Conservation (phyloP, 2,888 invertebrate genomes). For the Tiliacea aurago region DNA sequence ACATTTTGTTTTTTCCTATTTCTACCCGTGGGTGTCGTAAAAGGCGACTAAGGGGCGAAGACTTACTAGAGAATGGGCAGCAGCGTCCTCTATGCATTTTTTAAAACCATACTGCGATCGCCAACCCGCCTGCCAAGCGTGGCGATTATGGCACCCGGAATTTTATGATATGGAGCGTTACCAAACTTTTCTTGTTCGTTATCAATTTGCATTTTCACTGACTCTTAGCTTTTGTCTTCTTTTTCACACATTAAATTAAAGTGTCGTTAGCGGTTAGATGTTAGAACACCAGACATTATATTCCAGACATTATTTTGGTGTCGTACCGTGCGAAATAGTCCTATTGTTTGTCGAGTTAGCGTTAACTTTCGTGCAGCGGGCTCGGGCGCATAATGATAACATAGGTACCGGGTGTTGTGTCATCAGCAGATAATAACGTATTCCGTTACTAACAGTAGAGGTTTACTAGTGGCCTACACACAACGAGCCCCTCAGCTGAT, state of each 20-base stretch:
- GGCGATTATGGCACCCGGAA: too few species aligned
- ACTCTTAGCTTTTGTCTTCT: slow-evolving; percentile 32
- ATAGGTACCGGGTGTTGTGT: slow-evolving; percentile 67
- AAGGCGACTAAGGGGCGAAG: too few species aligned
- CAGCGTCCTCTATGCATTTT: too few species aligned
- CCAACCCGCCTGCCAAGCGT: too few species aligned
- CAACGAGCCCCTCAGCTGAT: slow-evolving; percentile 74
- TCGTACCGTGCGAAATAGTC: slow-evolving; percentile 49
- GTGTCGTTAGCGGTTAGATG: slow-evolving; percentile 49
- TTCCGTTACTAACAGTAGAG: slow-evolving; percentile 85
- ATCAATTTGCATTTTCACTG: slow-evolving; percentile 20
- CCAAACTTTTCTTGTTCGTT: neutral
- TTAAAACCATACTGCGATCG: too few species aligned
- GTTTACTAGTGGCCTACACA: slow-evolving; percentile 76
- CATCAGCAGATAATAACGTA: slow-evolving; percentile 80
- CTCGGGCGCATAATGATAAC: slow-evolving; percentile 46
- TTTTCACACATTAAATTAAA: slow-evolving; percentile 53
- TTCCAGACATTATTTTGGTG: slow-evolving; percentile 44
- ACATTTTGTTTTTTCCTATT: slow-evolving; percentile 1
- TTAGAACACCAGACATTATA: slow-evolving; percentile 22
- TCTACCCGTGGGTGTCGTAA: too few species aligned
- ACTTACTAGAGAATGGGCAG: too few species aligned
- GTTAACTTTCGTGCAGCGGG: slow-evolving; percentile 45
- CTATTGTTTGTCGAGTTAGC: slow-evolving; percentile 56
- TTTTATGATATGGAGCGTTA: neutral